Evolutionary conservation across 2,888 invertebrate species (phyloP).

Genomic region (Periphyllus acericola): DNA sequence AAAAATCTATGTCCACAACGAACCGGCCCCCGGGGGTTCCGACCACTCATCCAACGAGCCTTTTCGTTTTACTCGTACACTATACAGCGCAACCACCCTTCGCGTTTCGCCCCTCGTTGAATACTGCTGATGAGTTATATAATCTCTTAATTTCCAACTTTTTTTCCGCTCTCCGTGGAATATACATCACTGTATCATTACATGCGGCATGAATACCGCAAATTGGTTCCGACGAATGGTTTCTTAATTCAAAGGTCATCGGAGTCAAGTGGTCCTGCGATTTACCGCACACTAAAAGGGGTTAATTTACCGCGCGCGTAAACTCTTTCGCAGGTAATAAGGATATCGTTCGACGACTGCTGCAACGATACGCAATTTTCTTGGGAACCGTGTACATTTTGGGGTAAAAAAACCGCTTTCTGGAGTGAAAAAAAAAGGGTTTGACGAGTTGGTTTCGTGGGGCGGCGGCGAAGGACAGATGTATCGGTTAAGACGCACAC

Average conservation of each 20-base stretch:
- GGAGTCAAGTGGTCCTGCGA: constrained; percentile 51
- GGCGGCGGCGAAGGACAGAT: constrained; percentile 44
- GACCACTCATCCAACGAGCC: constrained; percentile 48
- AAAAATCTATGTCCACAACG: constrained; percentile 47
- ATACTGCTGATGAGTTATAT: constrained; percentile 17
- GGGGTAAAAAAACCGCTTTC: constrained; percentile 44
- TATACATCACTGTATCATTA: neutral
- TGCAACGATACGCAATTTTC: constrained; percentile 15
- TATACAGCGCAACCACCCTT: neutral
- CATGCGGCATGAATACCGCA: neutral
- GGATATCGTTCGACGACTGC: neutral
- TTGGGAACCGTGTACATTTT: constrained; percentile 48
- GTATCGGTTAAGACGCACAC: constrained; percentile 24
- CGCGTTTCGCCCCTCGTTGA: neutral
- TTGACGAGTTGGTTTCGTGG: constrained; percentile 2
- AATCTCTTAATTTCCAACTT: constrained; percentile 24
- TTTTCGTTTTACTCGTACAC: neutral
- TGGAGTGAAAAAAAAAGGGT: constrained; percentile 34
- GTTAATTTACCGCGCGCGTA: constrained; percentile 4
- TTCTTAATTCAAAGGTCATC: constrained; percentile 41
- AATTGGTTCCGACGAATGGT: constrained; percentile 23
- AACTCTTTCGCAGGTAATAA: constrained; percentile 35
- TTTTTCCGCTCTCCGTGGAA: neutral
- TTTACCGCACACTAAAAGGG: constrained; percentile 19
- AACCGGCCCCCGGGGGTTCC: constrained; percentile 35